Evolutionary conservation across 2,797 vertebrate species (phyloP).

Genomic region (Etheostoma nigrum): DNA sequence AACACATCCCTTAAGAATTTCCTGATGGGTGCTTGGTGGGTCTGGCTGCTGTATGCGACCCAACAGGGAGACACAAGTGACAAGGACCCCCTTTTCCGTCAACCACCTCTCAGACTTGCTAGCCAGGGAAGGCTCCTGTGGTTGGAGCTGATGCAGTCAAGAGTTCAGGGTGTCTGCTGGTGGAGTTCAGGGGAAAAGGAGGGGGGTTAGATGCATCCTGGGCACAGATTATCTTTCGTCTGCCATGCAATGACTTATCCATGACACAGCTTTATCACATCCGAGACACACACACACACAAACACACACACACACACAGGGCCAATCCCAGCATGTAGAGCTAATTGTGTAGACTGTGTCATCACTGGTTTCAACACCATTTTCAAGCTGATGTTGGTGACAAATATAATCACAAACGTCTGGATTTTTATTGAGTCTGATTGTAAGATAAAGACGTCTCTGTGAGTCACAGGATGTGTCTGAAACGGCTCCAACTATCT

Average conservation of each 20-base stretch:
- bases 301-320: slow-evolving; percentile 7
- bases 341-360: slow-evolving; percentile 21
- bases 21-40: slow-evolving; percentile 34
- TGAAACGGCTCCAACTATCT: slow-evolving; percentile 15
- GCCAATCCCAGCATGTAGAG: not conserved
- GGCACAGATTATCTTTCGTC: slow-evolving; percentile 31
- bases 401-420: slow-evolving; percentile 36
- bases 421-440: slow-evolving; percentile 47
- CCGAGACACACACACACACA: not conserved
- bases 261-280: slow-evolving; percentile 37
- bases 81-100: slow-evolving; percentile 15
- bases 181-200: not conserved
- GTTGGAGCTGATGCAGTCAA: slow-evolving; percentile 35
- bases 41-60: slow-evolving; percentile 11
- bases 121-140: slow-evolving; percentile 38
- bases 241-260: slow-evolving; percentile 55
- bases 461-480: slow-evolving; percentile 39
- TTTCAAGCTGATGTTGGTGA: slow-evolving; percentile 37
- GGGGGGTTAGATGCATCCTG: not conserved
- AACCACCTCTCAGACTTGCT: slow-evolving; percentile 14
- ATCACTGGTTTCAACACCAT: slow-evolving; percentile 12
- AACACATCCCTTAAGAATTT: slow-evolving; percentile 40
- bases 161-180: slow-evolving; percentile 59
- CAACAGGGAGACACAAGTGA: slow-evolving; percentile 22
- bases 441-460: slow-evolving; percentile 41